Percentiles rank a stretch among this genome's conserved stretches.
Conservation (phyloP, 2,797 vertebrate genomes). For the Heterohyrax brucei region DNA sequence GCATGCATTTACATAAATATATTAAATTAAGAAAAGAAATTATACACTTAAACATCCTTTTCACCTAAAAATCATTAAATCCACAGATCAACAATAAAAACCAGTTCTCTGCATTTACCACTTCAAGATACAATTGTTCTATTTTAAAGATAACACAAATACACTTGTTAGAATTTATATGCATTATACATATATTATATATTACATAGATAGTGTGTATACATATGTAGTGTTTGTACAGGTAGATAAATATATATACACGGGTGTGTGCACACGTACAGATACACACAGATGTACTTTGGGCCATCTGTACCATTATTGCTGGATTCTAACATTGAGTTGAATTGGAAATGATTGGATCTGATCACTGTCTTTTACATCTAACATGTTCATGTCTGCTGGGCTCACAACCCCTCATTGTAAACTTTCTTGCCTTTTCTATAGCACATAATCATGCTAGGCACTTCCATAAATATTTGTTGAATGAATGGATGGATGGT, state of each 20-base stretch:
- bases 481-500: conserved; percentile 44
- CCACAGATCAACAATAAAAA: conserved; percentile 93
- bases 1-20: conserved; percentile 93
- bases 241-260: conserved; percentile 89
- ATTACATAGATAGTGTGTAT: conserved; percentile 93
- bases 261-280: conserved; percentile 79
- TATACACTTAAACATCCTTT: conserved; percentile 92
- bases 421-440: conserved; percentile 64
- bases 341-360: conserved; percentile 75
- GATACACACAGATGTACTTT: conserved; percentile 80
- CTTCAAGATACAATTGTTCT: conserved; percentile 91
- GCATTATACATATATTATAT: conserved; percentile 94
- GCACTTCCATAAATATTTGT: conserved; percentile 75
- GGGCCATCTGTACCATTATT: conserved; percentile 74
- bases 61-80: conserved; percentile 92
- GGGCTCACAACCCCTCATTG: conserved; percentile 2
- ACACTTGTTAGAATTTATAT: conserved; percentile 93
- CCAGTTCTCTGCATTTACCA: conserved; percentile 92
- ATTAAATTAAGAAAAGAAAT: conserved; percentile 93
- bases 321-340: conserved; percentile 77
- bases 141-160: conserved; percentile 92
- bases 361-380: conserved; percentile 80
- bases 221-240: conserved; percentile 91
- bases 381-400: conserved; percentile 60
- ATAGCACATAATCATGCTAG: conserved; percentile 5